phyloP scores from a whole-genome alignment of 2,113 vertebrate genomes.

The Lycaon pictus region DNA sequence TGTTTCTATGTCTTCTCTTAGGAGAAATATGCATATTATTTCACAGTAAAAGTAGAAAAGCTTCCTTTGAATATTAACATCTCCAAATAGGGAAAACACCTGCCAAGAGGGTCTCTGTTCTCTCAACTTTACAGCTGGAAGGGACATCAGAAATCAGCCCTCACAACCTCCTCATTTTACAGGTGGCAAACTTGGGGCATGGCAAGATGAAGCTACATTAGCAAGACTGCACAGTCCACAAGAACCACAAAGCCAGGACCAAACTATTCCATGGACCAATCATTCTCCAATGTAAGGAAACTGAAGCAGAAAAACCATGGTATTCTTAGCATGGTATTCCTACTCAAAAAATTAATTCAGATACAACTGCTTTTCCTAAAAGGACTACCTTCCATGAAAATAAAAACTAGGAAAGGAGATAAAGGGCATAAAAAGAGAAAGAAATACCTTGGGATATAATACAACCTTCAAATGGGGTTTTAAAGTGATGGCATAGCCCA shows the following conservation, averaged over 20 bases:
- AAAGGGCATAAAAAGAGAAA: neutral
- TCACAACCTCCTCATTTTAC: neutral
- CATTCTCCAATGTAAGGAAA: neutral
- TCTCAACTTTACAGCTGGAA: neutral
- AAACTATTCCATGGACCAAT: neutral
- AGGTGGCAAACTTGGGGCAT: neutral
- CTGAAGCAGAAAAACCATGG: neutral
- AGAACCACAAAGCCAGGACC: neutral
- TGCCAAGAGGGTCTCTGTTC: neutral
- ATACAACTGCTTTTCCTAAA: neutral
- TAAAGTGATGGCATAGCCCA: neutral
- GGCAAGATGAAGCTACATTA: neutral
- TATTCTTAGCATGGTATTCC: neutral
- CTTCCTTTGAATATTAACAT: neutral
- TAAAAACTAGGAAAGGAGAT: neutral
- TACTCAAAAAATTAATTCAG: neutral
- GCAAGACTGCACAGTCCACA: neutral
- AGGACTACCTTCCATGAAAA: neutral
- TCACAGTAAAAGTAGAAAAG: conserved; percentile 43
- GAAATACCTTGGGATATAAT: neutral
- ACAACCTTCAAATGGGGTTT: neutral
- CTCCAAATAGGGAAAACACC: neutral
- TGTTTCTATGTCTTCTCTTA: conserved; percentile 56
- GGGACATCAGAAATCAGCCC: neutral
- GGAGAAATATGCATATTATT: conserved; percentile 60